These are phyloP conservation scores for Riparia riparia DNA, from an alignment of 2,113 vertebrate genomes.

Conservation along the genomic window DNA sequence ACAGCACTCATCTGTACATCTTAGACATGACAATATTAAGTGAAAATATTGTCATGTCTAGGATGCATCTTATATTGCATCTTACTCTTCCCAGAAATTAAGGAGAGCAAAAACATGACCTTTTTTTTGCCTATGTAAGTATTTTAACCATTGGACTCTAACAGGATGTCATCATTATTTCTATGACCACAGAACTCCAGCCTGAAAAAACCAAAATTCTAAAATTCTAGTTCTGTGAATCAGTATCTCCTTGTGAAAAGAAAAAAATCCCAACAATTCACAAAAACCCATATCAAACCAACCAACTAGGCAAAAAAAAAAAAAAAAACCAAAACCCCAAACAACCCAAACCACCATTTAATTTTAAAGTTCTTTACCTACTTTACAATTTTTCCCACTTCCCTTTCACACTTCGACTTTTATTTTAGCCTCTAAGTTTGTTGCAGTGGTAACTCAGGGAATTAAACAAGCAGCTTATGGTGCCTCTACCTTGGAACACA, in stretches of 20 bases:
- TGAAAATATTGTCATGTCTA: too few relatives aligned
- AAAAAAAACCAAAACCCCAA: too few relatives aligned
- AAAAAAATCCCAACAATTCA: not conserved
- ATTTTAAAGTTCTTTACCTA: not conserved
- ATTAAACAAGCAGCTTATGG: not conserved
- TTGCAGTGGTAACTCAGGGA: not conserved
- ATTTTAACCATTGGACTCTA: not conserved
- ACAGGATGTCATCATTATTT: not conserved
- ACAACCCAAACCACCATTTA: not conserved
- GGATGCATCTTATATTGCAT: not conserved
- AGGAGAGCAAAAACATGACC: not conserved
- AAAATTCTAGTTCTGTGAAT: not conserved
- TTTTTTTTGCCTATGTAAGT: not conserved
- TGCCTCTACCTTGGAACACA: not conserved
- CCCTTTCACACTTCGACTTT: not conserved
- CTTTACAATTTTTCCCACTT: not conserved
- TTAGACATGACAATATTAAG: not conserved
- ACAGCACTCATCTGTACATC: not conserved
- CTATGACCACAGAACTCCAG: not conserved
- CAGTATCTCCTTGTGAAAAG: not conserved
- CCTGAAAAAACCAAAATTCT: not conserved
- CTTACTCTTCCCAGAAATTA: not conserved
- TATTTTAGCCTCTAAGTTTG: not conserved
- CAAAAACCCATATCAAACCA: not conserved
- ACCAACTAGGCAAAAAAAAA: not conserved